Evolutionary conservation across 2,113 vertebrate species (phyloP).

Genomic region (Hyla sarda): DNA sequence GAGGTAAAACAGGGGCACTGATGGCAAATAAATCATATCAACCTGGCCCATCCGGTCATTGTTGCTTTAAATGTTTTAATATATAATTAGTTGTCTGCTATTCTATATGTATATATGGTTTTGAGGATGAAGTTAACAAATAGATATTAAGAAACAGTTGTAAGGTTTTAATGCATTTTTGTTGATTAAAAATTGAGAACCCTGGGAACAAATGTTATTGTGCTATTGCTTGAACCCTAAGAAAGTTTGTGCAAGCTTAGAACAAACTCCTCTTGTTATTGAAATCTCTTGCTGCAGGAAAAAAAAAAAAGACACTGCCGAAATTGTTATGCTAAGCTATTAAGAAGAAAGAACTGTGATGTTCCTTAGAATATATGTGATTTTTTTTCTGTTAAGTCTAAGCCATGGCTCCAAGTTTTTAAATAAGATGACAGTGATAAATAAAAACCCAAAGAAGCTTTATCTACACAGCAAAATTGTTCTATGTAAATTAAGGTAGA

Average conservation of each 20-base stretch:
- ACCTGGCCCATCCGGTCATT: background rate
- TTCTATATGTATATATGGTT: too few species aligned
- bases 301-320: background rate
- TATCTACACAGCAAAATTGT: background rate
- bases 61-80: background rate
- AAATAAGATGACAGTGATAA: slow-evolving; percentile 16
- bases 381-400: slow-evolving; percentile 6
- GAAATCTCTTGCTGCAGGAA: background rate
- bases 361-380: background rate
- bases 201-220: background rate
- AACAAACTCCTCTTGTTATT: background rate
- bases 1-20: too few species aligned
- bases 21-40: background rate
- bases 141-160: background rate
- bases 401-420: background rate
- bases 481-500: background rate
- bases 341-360: slow-evolving; percentile 9
- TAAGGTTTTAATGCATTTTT: background rate
- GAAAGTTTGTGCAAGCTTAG: background rate
- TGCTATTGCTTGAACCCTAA: background rate
- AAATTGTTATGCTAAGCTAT: background rate
- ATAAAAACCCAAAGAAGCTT: background rate
- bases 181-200: background rate
- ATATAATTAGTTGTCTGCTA: background rate
- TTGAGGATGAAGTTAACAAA: background rate